Base-by-base conservation (phyloP, 2,888 invertebrate genomes). In the Leptinotarsa rubiginosa region DNA sequence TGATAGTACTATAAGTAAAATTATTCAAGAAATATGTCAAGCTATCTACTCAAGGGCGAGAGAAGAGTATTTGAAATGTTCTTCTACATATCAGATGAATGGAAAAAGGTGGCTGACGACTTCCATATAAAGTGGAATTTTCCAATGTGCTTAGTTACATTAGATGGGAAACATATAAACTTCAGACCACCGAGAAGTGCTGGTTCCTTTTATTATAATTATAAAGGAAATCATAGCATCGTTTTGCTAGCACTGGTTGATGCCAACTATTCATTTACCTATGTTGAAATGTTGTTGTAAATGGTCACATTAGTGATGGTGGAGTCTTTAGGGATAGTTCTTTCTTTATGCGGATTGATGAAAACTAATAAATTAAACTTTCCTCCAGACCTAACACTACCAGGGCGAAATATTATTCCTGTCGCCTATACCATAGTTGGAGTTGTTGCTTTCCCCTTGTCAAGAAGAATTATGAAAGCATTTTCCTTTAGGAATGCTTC, bases 381-480 rank as follows among this genome's bases (percentile, higher is more conserved):
- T 31, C 83, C 84, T 20, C 74, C 78, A 77, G 65, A 77, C 47
- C 65, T 73, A 66, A 62, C 76, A 31, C 70, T 83, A 65, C 81
- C 82, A 31, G 75, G 77, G 18, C 75, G 78, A 66, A 70, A 71
- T 18, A 75, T 64, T 18, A 75, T 64, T 70, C 73, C 74, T 47
- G 64, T 79, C 5, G 81, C 83, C 12, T 80, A 79, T 79, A 80
- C 82, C 3, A 79, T 82, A 47, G 80, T 84, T 31, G 82, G 81
- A 12, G 84, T 84, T 79, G 80, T 81, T 65, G 83, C 82, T 41
- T 85, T 84, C 78, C 76, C 82, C 15, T 54, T 84, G 47, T 77
- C 75, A 67, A 64, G 70, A 13, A 70, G 79, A 67, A 77, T 83
- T 69, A 65, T 81, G 70, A 85, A 84, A 76, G 84, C 84, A 18